Evolutionary conservation across 2,888 invertebrate genomes (phyloP), one percentile per base, ranked within the genome.

Genomic region (Fabriciana adippe): DNA sequence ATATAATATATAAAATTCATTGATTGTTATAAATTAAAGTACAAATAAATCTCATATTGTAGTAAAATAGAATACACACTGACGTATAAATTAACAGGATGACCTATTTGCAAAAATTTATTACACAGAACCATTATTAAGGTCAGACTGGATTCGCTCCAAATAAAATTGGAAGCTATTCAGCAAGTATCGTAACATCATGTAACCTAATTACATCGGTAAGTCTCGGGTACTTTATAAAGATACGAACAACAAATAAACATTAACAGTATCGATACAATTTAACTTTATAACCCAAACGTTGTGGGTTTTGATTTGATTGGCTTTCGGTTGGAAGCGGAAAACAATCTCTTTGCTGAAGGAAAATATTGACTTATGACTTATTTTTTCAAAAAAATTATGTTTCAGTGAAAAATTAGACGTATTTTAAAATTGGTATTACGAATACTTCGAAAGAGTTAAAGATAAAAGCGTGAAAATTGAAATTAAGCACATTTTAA

Each of bases 41-140:
- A n/a, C n/a, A n/a, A 31, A 35, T n/a, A 26, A 26, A 21, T 13
- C 14, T 51, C 6, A 31, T n/a, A 55, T 55, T 21, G 41, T 18
- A 47, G 5, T 61, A 50, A 50, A 66, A 48, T 26, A 66, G 18
- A 60, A 35, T 45, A 59, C 41, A 65, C 55, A 55, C 26, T 62
- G 16, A 67, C 50, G 66, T 18, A 67, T 67, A 72, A 67, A 71
- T 71, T 69, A 71, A 72, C 63, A 70, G 59, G 57, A 66, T 69
- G 72, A 66, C 69, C 72, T 69, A 72, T 72, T 72, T 73, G 68
- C 69, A 68, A 66, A 68, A 71, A 71, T 73, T 70, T 72, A 71
- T 73, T 64, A 68, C 66, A 62, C 60, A 65, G 64, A 65, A 64
- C 56, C 68, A 68, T 72, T 72, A 73, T 72, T 72, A 72, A 72